A percentile compares a stretch with the other conserved stretches of the same genome.
Conservation (phyloP, 2,888 invertebrate species). For the Altica lythri region DNA sequence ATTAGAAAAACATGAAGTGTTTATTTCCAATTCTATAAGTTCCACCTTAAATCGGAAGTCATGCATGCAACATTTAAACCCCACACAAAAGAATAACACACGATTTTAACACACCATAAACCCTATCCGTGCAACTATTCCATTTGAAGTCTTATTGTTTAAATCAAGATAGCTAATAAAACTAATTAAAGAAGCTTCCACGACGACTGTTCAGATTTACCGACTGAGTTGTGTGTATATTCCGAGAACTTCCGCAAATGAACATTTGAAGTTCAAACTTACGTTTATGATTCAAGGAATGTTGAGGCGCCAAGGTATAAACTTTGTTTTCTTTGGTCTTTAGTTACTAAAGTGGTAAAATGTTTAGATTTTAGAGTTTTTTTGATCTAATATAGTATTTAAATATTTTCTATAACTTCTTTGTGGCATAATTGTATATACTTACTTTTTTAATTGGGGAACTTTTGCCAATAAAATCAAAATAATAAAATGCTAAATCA, state of each 20-base stretch:
- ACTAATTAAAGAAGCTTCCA: conserved; percentile 9
- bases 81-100: neutral
- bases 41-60: conserved; percentile 15
- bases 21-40: no score
- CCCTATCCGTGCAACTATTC: conserved; percentile 6
- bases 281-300: conserved; percentile 1
- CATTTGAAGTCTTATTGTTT: conserved; percentile 15
- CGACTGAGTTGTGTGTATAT: conserved; percentile 2
- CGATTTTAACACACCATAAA: conserved; percentile 17
- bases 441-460: no score
- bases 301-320: conserved; percentile 3
- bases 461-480: no score
- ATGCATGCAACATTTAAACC: conserved; percentile 6
- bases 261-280: neutral
- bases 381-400: no score
- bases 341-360: no score
- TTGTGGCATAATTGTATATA: no score
- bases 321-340: neutral
- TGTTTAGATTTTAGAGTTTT: no score
- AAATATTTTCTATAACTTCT: no score
- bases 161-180: conserved; percentile 5
- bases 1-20: no score
- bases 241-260: conserved; percentile 6
- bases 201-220: conserved; percentile 1
- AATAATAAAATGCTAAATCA: no score